Conservation (phyloP, 2,113 vertebrate species). For the Limnothrissa miodon region DNA sequence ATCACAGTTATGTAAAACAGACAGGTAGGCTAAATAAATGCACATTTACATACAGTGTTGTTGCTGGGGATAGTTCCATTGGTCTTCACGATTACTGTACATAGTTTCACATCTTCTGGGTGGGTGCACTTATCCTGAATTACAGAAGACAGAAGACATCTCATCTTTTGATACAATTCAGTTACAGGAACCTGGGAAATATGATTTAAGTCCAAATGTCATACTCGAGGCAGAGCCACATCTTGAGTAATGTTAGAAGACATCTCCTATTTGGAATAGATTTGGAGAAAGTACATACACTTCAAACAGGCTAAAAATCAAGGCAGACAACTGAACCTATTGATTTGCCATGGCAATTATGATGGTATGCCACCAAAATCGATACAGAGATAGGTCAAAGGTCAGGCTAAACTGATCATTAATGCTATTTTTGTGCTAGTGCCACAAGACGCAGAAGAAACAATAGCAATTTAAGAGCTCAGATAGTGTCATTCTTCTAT, state of each 20-base stretch:
- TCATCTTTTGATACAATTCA: neutral
- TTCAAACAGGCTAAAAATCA: neutral
- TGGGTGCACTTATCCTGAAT: slow-evolving; percentile 85
- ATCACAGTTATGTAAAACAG: neutral
- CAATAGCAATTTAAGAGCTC: neutral
- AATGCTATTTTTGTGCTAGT: slow-evolving; percentile 13
- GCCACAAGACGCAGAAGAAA: neutral
- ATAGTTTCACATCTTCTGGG: slow-evolving; percentile 96
- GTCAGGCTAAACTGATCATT: slow-evolving; percentile 25
- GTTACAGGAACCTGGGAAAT: neutral
- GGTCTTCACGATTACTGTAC: slow-evolving; percentile 92
- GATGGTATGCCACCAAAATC: slow-evolving; percentile 29
- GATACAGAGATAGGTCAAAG: slow-evolving; percentile 13
- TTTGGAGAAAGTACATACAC: neutral
- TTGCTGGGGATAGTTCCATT: slow-evolving; percentile 94
- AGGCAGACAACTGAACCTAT: slow-evolving; percentile 16
- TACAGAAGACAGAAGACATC: neutral
- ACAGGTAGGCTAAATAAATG: slow-evolving; percentile 15
- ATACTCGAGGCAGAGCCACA: neutral
- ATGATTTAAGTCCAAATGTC: neutral
- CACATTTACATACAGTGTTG: slow-evolving; percentile 84
- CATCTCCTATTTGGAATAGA: neutral
- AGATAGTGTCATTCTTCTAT: neutral
- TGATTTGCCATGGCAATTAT: slow-evolving; percentile 38
- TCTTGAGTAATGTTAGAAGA: neutral